These are phyloP conservation scores for Tyto alba DNA, from an alignment of 2,113 vertebrate genomes.

Conservation along the genomic window DNA sequence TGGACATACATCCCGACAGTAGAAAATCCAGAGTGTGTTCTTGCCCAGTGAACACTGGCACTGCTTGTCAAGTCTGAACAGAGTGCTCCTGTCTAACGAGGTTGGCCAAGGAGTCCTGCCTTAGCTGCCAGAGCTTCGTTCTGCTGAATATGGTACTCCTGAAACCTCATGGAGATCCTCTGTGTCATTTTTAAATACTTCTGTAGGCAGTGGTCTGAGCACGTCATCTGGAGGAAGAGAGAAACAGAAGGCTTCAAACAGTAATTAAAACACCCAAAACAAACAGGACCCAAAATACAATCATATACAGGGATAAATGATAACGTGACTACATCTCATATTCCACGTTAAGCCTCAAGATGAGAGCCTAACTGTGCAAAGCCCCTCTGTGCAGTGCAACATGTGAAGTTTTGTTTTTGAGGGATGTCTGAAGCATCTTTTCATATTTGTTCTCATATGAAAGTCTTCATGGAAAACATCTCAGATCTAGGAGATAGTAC, in stretches of 20 bases:
- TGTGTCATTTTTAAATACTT: conserved; percentile 99
- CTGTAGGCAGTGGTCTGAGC: conserved; percentile 94
- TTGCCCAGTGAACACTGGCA: not conserved
- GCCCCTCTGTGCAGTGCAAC: not conserved
- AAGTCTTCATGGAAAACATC: not conserved
- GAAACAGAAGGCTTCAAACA: not conserved
- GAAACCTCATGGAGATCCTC: conserved; percentile 97
- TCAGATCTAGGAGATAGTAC: not conserved
- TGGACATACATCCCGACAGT: not conserved
- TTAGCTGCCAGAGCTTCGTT: conserved; percentile 96
- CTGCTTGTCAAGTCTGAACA: not conserved
- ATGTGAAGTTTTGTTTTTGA: not conserved
- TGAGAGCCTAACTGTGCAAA: not conserved
- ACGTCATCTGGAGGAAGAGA: conserved; percentile 77
- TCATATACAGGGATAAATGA: not conserved
- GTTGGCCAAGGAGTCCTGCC: conserved; percentile 88
- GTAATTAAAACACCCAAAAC: not conserved
- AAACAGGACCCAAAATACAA: not conserved
- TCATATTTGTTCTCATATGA: not conserved
- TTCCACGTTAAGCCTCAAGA: not conserved
- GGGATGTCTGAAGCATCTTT: not conserved
- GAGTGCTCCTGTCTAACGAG: conserved; percentile 66
- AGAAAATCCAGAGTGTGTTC: not conserved
- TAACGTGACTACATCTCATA: not conserved
- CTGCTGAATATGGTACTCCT: conserved; percentile 99